These are phyloP conservation scores for Drosophila albomicans DNA, from an alignment of 1,140 invertebrate species.

Conservation along the genomic window DNA sequence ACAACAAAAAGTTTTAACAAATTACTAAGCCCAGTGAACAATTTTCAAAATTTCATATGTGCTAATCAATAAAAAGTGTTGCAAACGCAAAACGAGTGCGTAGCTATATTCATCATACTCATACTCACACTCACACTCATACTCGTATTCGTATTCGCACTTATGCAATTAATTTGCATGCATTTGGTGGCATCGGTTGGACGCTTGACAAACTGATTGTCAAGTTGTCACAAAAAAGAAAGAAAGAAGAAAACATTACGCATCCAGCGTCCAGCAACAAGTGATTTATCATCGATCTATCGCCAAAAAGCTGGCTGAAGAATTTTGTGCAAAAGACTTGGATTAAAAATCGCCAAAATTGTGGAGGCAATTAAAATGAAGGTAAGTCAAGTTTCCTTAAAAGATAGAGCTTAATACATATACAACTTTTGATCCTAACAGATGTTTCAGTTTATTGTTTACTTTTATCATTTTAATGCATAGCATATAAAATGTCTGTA, in stretches of 20 bases:
- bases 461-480: neutral
- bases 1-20: neutral
- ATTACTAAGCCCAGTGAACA: constrained; percentile 46
- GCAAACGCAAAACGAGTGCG: constrained; percentile 20
- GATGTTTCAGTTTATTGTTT: neutral
- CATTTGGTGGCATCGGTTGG: constrained; percentile 44
- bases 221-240: constrained; percentile 43
- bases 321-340: constrained; percentile 74
- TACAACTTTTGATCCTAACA: neutral
- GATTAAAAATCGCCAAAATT: constrained; percentile 85
- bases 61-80: constrained; percentile 25
- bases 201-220: constrained; percentile 63
- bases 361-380: constrained; percentile 85
- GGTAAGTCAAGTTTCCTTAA: constrained; percentile 47
- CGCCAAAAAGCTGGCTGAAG: constrained; percentile 57
- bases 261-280: constrained; percentile 7
- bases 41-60: constrained; percentile 45
- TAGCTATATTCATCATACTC: constrained; percentile 12
- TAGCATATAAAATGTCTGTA: neutral
- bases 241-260: constrained; percentile 11
- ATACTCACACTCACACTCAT: constrained; percentile 26
- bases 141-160: constrained; percentile 6
- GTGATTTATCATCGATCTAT: constrained; percentile 15
- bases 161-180: constrained; percentile 48
- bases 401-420: too few relatives aligned